These are phyloP conservation scores for Mormyrops attenuatus DNA, from an alignment of 2,797 vertebrate genomes.

Conservation along the genomic window DNA sequence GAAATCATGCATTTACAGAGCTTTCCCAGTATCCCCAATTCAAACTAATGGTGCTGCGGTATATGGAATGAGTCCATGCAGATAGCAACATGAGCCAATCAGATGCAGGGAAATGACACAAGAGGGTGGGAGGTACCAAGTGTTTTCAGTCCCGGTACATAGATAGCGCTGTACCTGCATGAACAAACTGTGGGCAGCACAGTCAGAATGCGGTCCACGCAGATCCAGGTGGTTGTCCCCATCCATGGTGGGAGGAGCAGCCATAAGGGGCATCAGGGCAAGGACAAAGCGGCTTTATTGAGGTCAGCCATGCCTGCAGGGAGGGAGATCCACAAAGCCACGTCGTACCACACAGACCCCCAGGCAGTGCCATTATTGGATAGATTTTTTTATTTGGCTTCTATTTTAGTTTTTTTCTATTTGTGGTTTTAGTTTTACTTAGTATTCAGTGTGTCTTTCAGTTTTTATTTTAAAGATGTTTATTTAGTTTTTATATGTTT, in stretches of 20 bases:
- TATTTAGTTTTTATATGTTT: not conserved
- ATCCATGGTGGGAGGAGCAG: constrained; percentile 80
- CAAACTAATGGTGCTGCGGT: not conserved
- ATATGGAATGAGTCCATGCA: not conserved
- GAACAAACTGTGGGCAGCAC: constrained; percentile 53
- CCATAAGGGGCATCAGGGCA: constrained; percentile 76
- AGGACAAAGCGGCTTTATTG: not conserved
- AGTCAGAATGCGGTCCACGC: constrained; percentile 63
- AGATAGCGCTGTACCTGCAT: constrained; percentile 29
- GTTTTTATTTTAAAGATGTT: not conserved
- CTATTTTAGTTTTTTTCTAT: too few relatives aligned
- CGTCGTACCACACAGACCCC: not conserved
- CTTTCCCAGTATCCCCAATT: not conserved
- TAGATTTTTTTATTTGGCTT: not conserved
- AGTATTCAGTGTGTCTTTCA: too few relatives aligned
- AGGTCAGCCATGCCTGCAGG: not conserved
- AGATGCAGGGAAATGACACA: not conserved
- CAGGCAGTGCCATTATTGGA: not conserved
- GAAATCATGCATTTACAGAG: not conserved
- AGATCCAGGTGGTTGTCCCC: constrained; percentile 76
- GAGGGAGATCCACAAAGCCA: not conserved
- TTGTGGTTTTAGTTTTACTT: not conserved
- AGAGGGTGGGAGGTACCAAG: not conserved
- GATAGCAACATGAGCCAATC: not conserved
- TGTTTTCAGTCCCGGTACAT: not conserved